A percentile compares a stretch with the other conserved stretches of the same genome.
phyloP scores from a whole-genome alignment of 1,140 invertebrate genomes.

The Drosophila eugracilis region DNA sequence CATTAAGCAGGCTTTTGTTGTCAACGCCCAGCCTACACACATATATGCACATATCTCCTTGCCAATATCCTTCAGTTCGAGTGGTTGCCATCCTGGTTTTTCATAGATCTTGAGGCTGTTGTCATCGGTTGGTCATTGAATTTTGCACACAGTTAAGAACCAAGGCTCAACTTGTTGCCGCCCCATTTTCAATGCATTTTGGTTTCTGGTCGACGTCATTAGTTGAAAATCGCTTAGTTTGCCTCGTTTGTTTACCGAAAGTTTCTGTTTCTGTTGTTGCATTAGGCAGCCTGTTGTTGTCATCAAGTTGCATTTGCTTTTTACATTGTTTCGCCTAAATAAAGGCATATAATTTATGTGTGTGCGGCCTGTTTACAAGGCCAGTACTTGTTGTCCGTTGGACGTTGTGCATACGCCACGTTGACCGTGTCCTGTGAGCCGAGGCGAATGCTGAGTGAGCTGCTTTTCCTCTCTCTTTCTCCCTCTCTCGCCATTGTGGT shows the following conservation, averaged over 20 bases:
- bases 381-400: not conserved
- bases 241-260: conserved; percentile 45
- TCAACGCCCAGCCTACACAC: not conserved
- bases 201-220: conserved; percentile 34
- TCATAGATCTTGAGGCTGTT: conserved; percentile 11
- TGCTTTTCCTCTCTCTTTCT: too few species aligned
- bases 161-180: conserved; percentile 30
- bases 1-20: conserved; percentile 57
- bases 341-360: conserved; percentile 52
- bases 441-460: conserved; percentile 28
- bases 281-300: conserved; percentile 26
- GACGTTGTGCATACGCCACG: conserved; percentile 44
- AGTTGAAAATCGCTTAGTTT: conserved; percentile 47
- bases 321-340: conserved; percentile 58
- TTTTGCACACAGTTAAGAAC: conserved; percentile 16
- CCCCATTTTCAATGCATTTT: conserved; percentile 29
- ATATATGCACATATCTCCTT: conserved; percentile 2
- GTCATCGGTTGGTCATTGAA: conserved; percentile 29
- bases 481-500: too few species aligned
- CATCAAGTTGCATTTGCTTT: conserved; percentile 41
- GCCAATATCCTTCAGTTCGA: conserved; percentile 7
- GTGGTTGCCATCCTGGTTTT: conserved; percentile 12
- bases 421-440: conserved; percentile 13
- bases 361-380: conserved; percentile 24
- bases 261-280: conserved; percentile 12